These are phyloP conservation scores for Sylvilagus bachmani DNA, from an alignment of 2,113 vertebrate species.

Conservation along the genomic window DNA sequence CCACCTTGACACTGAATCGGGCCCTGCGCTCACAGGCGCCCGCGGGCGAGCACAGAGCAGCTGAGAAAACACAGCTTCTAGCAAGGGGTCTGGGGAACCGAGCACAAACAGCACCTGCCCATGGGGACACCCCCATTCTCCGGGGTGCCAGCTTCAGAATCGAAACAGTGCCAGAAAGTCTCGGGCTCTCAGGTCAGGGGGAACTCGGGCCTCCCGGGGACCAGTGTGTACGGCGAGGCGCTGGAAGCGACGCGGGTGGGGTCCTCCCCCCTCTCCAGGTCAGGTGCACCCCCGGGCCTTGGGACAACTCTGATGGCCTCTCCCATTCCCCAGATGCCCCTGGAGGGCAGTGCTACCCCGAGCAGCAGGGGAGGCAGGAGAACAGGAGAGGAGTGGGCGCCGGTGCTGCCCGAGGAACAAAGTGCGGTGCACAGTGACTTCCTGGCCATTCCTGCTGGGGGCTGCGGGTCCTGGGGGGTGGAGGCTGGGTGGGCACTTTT, in stretches of 20 bases:
- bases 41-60: background rate
- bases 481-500: background rate
- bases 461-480: background rate
- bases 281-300: background rate
- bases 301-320: too few relatives aligned
- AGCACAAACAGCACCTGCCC: background rate
- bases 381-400: background rate
- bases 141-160: background rate
- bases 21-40: background rate
- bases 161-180: background rate
- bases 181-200: too few relatives aligned
- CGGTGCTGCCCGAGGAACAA: too few relatives aligned
- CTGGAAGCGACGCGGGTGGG: background rate
- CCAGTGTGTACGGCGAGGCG: background rate
- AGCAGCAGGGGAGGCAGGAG: too few relatives aligned
- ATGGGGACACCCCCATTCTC: background rate
- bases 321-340: too few relatives aligned
- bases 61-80: too few relatives aligned
- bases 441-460: background rate
- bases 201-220: too few relatives aligned
- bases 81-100: too few relatives aligned
- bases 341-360: background rate
- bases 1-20: too few relatives aligned
- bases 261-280: background rate
- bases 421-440: background rate